phyloP scores from a whole-genome alignment of 2,113 vertebrate species.

The Atherinomorus stipes region DNA sequence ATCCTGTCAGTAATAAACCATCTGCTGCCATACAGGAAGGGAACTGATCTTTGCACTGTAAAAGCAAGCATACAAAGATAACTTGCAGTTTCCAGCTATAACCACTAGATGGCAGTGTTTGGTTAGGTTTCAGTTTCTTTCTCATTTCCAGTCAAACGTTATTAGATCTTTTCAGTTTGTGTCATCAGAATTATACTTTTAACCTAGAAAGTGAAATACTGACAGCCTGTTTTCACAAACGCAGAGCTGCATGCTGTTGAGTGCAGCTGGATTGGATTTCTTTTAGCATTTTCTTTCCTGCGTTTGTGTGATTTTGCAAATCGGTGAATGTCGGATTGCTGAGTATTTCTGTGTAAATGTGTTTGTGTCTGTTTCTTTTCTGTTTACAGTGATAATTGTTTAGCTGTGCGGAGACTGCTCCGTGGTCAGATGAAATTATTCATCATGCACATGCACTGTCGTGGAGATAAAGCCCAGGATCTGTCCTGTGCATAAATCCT shows the following conservation, averaged over 20 bases:
- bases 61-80: neutral
- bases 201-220: too few species aligned
- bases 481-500: neutral
- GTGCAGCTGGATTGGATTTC: slow-evolving; percentile 26
- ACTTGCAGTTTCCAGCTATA: neutral
- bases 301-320: slow-evolving; percentile 13
- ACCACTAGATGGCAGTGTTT: slow-evolving; percentile 55
- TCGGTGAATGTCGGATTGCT: slow-evolving; percentile 43
- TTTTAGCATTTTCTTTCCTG: neutral
- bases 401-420: slow-evolving; percentile 27
- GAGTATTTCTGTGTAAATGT: slow-evolving; percentile 34
- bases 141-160: too few species aligned
- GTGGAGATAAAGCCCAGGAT: neutral
- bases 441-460: neutral
- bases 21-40: neutral
- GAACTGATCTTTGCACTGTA: too few species aligned
- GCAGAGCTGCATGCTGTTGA: neutral
- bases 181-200: neutral
- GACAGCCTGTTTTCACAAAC: too few species aligned
- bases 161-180: too few species aligned
- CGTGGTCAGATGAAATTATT: slow-evolving; percentile 26
- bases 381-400: slow-evolving; percentile 17
- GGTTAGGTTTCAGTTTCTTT: slow-evolving; percentile 3
- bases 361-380: slow-evolving; percentile 43
- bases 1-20: neutral